Evolutionary conservation across 2,888 invertebrate genomes (phyloP), one percentile per base, ranked within the genome.

Genomic region (Cataglyphis livida): DNA sequence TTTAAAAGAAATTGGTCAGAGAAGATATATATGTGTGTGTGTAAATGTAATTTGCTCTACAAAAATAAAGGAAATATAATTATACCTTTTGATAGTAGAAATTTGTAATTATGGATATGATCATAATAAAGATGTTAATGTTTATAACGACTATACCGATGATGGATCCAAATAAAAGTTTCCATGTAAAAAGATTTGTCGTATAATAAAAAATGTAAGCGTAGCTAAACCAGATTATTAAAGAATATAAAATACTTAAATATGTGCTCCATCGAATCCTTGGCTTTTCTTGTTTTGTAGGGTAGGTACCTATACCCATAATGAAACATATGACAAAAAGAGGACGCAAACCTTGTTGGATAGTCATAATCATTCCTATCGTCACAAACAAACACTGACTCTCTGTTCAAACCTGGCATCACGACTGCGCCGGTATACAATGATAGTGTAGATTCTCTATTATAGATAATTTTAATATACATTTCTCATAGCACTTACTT

Each of bases 191-290:
- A 4, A 68, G 0, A 2, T 10, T 68, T 15, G 10, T 32, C 18
- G 4, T 48, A 6, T 48, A 68, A 3, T 68, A 54, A 51, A n/a
- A 9, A n/a, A 68, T 10, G 15, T 35, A 68, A 5, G 3, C 12
- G n/a, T 68, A 68, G 35, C n/a, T 15, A 3, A 28, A 21, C 68
- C 68, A 68, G 15, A 68, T 9, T 32, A 7, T 51, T 12, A 68
- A 68, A 51, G 6, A 7, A 68, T 54, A 68, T n/a, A 68, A 32
- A 10, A 54, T n/a, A 35, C 51, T 51, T 32, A 68, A 68, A 15
- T 51, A 68, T 21, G 4, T 6, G 28, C 25, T 25, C 44, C 65
- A 65, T 7, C 10, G 41, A 44, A 25, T 48, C 28, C 7, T 32
- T 48, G 51, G 12, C 6, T 51, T 51, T 1, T 15, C 0, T 51